A percentile compares a stretch with the other conserved stretches of the same genome.
Evolutionary conservation across 2,797 vertebrate species (phyloP).

Genomic region (Chelidonichthys spinosus): DNA sequence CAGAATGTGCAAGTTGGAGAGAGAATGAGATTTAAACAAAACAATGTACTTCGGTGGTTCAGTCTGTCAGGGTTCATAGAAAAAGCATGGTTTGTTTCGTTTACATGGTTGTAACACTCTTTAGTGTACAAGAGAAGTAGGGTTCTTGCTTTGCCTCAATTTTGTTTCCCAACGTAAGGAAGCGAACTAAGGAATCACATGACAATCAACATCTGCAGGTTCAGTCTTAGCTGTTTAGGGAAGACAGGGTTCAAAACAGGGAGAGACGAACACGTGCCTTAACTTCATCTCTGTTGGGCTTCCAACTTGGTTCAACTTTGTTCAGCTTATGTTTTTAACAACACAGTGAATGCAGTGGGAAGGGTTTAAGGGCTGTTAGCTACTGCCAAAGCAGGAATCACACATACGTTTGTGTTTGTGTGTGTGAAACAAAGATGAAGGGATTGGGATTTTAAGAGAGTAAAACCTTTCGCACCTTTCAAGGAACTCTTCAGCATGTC

Average conservation of each 20-base stretch:
- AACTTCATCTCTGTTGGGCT: conserved; percentile 60
- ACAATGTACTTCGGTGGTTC: conserved; percentile 13
- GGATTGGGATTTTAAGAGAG: conserved; percentile 45
- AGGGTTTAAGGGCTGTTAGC: conserved; percentile 43
- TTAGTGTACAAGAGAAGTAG: conserved; percentile 31
- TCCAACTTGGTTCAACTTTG: conserved; percentile 58
- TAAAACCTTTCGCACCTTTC: conserved; percentile 53
- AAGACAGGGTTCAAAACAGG: conserved; percentile 40
- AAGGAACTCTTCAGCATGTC: conserved; percentile 44
- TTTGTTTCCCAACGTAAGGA: conserved; percentile 30
- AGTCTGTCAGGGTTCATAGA: conserved; percentile 15
- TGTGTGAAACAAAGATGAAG: conserved; percentile 48
- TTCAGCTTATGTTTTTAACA: conserved; percentile 51
- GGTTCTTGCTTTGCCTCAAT: conserved; percentile 32
- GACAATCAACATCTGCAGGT: conserved; percentile 45
- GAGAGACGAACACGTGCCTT: conserved; percentile 21
- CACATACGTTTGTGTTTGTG: conserved; percentile 1
- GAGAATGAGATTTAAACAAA: conserved; percentile 4
- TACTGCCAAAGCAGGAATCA: conserved; percentile 47
- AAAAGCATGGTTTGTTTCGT: conserved; percentile 39
- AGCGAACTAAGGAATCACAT: conserved; percentile 34
- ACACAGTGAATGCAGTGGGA: conserved; percentile 40
- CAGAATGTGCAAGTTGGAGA: conserved; percentile 1
- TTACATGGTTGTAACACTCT: conserved; percentile 13
- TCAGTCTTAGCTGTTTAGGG: conserved; percentile 35